Percentiles rank a stretch among this genome's conserved stretches.
Conservation (phyloP, 2,888 invertebrate species). For the Poecilus cupreus region DNA sequence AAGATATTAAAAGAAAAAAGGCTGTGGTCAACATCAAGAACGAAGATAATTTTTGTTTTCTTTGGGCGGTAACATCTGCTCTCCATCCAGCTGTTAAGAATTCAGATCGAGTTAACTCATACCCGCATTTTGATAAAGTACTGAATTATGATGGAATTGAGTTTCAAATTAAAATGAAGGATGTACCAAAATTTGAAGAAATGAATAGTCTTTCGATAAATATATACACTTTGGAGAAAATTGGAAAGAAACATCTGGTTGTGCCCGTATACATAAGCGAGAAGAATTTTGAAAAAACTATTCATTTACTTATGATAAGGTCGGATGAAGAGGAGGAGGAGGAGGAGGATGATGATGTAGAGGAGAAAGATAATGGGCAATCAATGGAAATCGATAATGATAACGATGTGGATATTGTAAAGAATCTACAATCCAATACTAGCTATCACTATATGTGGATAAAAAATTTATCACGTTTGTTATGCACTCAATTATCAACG, state of each 20-base stretch:
- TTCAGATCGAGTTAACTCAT: slow-evolving; percentile 41
- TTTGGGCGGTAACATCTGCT: no score
- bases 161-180: slow-evolving; percentile 58
- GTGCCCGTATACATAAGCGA: slow-evolving; percentile 55
- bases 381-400: no score
- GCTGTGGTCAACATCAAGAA: slow-evolving; percentile 64
- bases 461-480: no score
- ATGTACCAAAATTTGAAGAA: slow-evolving; percentile 61
- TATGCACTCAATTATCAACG: no score
- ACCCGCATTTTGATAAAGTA: slow-evolving; percentile 60
- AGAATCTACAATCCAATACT: no score
- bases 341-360: neutral
- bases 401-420: no score
- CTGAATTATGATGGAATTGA: no score
- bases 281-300: slow-evolving; percentile 8
- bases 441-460: slow-evolving; percentile 51
- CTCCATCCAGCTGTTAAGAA: slow-evolving; percentile 55
- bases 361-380: neutral
- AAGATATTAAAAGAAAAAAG: slow-evolving; percentile 59
- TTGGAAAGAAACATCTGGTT: slow-evolving; percentile 20
- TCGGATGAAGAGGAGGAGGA: slow-evolving; percentile 1
- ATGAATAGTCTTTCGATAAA: slow-evolving; percentile 62
- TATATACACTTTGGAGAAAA: slow-evolving; percentile 61
- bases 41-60: slow-evolving; percentile 62
- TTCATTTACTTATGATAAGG: slow-evolving; percentile 23